A percentile compares a stretch with the other conserved stretches of the same genome.
Conservation (phyloP, 2,888 invertebrate species). For the Zootermopsis nevadensis region DNA sequence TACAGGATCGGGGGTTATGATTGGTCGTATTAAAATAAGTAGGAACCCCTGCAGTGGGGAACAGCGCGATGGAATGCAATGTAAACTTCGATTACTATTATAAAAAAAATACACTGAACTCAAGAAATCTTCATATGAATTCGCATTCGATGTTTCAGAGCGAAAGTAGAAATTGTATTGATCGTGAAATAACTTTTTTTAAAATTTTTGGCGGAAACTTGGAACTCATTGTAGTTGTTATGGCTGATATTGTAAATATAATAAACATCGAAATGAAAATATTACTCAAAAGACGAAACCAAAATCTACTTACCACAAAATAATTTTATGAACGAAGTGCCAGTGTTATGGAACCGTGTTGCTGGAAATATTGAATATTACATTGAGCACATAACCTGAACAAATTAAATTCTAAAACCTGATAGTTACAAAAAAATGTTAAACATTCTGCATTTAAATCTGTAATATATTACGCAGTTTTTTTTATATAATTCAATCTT, state of each 20-base stretch:
- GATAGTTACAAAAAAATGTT: background rate
- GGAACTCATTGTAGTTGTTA: background rate
- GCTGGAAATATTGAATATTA: background rate
- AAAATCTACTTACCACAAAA: slow-evolving; percentile 1
- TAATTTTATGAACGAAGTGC: background rate
- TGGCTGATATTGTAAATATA: background rate
- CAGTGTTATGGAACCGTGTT: background rate
- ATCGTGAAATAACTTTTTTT: slow-evolving; percentile 3
- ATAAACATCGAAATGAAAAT: slow-evolving; percentile 17
- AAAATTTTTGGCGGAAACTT: background rate
- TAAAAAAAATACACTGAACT: background rate
- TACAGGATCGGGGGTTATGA: background rate
- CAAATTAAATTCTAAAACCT: background rate
- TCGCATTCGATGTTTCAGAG: background rate
- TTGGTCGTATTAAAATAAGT: slow-evolving; percentile 7
- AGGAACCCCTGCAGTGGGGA: background rate
- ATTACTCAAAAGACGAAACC: background rate
- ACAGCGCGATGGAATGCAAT: background rate
- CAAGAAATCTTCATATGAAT: background rate
- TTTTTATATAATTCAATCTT: no score
- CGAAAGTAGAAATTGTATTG: background rate
- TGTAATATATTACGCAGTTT: no score
- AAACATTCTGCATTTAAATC: background rate
- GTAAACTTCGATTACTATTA: background rate
- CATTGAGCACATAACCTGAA: background rate